Base-by-base conservation (phyloP, 2,113 vertebrate genomes). In the Malaclemys terrapin region DNA sequence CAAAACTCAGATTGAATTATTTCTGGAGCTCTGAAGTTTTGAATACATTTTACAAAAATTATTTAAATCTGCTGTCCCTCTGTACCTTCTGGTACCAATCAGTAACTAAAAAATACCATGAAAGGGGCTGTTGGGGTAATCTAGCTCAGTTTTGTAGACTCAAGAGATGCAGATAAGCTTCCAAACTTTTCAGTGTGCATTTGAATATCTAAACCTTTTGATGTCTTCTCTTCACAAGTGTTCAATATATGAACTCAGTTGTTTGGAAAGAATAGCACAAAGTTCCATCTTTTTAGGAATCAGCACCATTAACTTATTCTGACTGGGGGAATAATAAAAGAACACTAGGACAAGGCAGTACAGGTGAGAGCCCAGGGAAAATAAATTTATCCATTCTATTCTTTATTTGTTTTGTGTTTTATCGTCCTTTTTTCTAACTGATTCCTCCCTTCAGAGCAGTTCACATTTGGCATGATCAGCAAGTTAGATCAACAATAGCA, bases 231-330 rank as follows among this genome's bases (percentile, higher is more conserved):
- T 4, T 82, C 87, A 50, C 11, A 14, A 54, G 5, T 17, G 16
- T 65, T 38, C 10, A 2, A 22, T 22, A 2, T 27, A 62, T 38
- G 6, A 29, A 25, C 11, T 4, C 0, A 0, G 1, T 22, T 80
- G 6, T 27, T 16, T 89, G 56, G 6, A n/a, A 80, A 90, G 52
- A 42, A 79, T 10, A 79, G 38, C 3, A 22, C 22, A 52, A 31
- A 79, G 27, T 79, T 79, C 24, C n/a, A 49, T 79, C 13, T 49
- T 79, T 16, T 49, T 31, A 31, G 76, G 45, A 79, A 49, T 27
- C 42, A 79, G 24, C 25, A 50, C 0, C 11, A 27, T 25, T n/a
- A 20, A 0, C 8, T 59, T 80, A 56, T 6, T 87, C 22, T 59
- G 53, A 1, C 24, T 54, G 27, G 27, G 19, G 62, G 27, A 42